Evolutionary conservation across 2,113 vertebrate genomes (phyloP).

Genomic region (Rhinolophus ferrumequinum): DNA sequence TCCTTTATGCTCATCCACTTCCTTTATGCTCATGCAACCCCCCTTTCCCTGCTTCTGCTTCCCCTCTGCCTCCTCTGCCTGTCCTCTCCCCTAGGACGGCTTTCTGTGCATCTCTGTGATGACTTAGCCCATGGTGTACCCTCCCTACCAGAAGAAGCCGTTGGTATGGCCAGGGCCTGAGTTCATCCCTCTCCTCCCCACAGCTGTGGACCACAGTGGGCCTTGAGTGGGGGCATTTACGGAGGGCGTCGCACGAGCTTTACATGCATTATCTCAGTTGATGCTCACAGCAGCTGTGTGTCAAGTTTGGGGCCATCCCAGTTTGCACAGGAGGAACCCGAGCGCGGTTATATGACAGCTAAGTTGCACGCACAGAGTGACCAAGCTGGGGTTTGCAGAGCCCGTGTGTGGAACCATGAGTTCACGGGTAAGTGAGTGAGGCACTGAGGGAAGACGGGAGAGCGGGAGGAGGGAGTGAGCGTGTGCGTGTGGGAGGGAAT

Average conservation of each 20-base stretch:
- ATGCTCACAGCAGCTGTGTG: background rate
- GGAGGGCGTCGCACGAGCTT: background rate
- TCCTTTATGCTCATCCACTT: too few species aligned
- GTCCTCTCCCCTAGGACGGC: background rate
- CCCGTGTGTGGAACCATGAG: too few species aligned
- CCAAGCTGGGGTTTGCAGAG: background rate
- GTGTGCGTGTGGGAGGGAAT: rapidly evolving
- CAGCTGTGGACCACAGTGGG: background rate
- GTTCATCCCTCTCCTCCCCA: background rate
- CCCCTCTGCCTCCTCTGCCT: rapidly evolving
- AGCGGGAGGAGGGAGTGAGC: background rate
- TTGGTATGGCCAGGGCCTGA: too few species aligned
- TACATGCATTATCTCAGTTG: background rate
- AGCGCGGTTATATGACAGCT: background rate
- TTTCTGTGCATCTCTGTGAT: background rate
- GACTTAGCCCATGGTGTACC: background rate
- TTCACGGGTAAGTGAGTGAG: background rate
- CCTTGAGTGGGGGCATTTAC: rapidly evolving
- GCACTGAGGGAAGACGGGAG: too few species aligned
- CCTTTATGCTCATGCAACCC: too few species aligned
- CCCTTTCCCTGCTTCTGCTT: background rate
- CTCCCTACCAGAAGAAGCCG: background rate
- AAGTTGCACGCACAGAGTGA: background rate
- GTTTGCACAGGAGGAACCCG: background rate
- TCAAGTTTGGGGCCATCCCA: rapidly evolving